A percentile compares a stretch with the other conserved stretches of the same genome.
Conservation (phyloP, 2,113 vertebrate genomes). For the Epinephelus lanceolatus region DNA sequence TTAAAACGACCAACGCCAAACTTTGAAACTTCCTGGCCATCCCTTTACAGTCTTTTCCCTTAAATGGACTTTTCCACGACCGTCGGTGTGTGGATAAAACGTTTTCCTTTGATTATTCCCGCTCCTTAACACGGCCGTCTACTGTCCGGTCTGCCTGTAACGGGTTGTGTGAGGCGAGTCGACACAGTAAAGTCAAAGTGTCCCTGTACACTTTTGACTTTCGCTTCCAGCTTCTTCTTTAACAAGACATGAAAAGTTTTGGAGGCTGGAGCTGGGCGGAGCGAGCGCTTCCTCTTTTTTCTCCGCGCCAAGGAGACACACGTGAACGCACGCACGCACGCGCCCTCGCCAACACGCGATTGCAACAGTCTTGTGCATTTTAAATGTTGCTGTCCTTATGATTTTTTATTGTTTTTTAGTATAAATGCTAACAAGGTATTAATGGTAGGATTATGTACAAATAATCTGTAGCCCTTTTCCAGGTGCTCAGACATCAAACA, state of each 20-base stretch:
- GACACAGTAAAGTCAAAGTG: too few relatives aligned
- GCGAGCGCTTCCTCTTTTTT: neutral
- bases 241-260: neutral
- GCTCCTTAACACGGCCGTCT: neutral
- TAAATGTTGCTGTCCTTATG: too few relatives aligned
- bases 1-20: neutral
- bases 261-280: conserved; percentile 25
- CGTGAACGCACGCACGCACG: too few relatives aligned
- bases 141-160: neutral
- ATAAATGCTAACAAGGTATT: too few relatives aligned
- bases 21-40: neutral
- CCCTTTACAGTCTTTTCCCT: neutral
- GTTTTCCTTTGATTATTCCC: neutral
- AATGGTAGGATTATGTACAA: too few relatives aligned
- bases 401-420: too few relatives aligned
- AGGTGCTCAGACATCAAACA: too few relatives aligned
- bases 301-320: too few relatives aligned
- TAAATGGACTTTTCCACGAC: neutral
- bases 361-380: too few relatives aligned
- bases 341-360: too few relatives aligned
- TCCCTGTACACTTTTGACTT: neutral
- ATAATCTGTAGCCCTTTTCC: too few relatives aligned
- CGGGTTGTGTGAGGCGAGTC: neutral
- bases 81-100: neutral
- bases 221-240: neutral